phyloP scores from a whole-genome alignment of 1,140 invertebrate genomes.

The Venustaconcha ellipsiformis region DNA sequence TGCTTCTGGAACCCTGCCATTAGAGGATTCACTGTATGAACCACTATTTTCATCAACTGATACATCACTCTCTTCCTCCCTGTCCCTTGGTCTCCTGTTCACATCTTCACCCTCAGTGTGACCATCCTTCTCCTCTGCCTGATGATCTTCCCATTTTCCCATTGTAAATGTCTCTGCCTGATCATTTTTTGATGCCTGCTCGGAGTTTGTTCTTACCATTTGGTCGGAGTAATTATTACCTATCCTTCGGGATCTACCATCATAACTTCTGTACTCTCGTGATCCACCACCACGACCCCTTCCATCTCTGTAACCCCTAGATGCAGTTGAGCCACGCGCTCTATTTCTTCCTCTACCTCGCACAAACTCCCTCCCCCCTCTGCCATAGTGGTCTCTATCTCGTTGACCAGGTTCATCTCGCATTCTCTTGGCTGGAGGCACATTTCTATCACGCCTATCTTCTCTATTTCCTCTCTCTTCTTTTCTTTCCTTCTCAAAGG shows the following conservation, averaged over 20 bases:
- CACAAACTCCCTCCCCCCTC: constrained; percentile 62
- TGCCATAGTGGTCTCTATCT: constrained; percentile 49
- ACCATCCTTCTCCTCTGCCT: constrained; percentile 39
- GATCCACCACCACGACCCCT: constrained; percentile 40
- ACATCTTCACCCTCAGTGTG: constrained; percentile 26
- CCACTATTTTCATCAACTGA: constrained; percentile 64
- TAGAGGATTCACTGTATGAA: constrained; percentile 49
- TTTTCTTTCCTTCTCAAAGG: constrained; percentile 26
- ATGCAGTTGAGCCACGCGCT: constrained; percentile 35
- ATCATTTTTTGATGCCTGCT: constrained; percentile 7
- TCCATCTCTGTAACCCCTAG: constrained; percentile 43
- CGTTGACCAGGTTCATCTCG: constrained; percentile 22
- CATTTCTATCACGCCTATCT: constrained; percentile 28
- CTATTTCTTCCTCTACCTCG: constrained; percentile 54
- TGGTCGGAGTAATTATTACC: background rate
- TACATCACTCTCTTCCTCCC: constrained; percentile 65
- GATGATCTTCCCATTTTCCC: constrained; percentile 35
- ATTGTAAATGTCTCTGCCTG: background rate
- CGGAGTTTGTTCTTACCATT: constrained; percentile 24
- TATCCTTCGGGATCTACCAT: constrained; percentile 27
- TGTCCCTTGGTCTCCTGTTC: constrained; percentile 45
- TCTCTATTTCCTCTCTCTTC: constrained; percentile 26
- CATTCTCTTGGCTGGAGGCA: constrained; percentile 29
- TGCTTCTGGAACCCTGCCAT: constrained; percentile 30
- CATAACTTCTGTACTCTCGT: constrained; percentile 47